Percentiles rank a stretch among this genome's conserved stretches.
These are phyloP conservation scores for Isoperla grammatica DNA, from an alignment of 2,888 invertebrate genomes.

Conservation along the genomic window DNA sequence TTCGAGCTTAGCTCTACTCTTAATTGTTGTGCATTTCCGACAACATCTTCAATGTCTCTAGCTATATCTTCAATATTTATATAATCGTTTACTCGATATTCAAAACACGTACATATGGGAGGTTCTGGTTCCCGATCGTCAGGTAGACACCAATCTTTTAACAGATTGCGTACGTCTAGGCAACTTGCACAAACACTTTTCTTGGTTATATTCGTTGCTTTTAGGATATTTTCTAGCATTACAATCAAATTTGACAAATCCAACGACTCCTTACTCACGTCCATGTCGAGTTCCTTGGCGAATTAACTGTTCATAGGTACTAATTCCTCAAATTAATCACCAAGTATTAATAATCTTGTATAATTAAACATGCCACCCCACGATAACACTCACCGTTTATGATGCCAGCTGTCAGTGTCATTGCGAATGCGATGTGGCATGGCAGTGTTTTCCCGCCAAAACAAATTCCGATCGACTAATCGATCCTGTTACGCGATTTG, in stretches of 20 bases:
- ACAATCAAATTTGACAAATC: constrained; percentile 1
- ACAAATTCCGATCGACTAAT: too few species aligned
- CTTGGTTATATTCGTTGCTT: constrained; percentile 1
- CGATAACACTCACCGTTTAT: too few species aligned
- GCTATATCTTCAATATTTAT: background rate
- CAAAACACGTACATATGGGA: background rate
- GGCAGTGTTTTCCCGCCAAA: too few species aligned
- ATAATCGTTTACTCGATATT: background rate
- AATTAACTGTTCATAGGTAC: too few species aligned
- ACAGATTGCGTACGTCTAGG: background rate
- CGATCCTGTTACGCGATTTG: too few species aligned
- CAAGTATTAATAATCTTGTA: too few species aligned
- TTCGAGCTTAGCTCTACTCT: background rate
- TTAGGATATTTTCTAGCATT: background rate
- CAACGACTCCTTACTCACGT: background rate
- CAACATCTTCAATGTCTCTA: constrained; percentile 8
- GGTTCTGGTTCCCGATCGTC: background rate
- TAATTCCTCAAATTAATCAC: too few species aligned
- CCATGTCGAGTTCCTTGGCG: too few species aligned
- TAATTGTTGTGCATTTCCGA: constrained; percentile 8
- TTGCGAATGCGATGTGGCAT: too few species aligned
- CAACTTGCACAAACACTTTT: background rate
- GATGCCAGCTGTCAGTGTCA: too few species aligned
- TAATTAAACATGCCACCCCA: too few species aligned
- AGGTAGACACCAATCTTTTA: constrained; percentile 4